Base-by-base conservation (phyloP, 2,113 vertebrate genomes). In the Crotalus horridus region DNA sequence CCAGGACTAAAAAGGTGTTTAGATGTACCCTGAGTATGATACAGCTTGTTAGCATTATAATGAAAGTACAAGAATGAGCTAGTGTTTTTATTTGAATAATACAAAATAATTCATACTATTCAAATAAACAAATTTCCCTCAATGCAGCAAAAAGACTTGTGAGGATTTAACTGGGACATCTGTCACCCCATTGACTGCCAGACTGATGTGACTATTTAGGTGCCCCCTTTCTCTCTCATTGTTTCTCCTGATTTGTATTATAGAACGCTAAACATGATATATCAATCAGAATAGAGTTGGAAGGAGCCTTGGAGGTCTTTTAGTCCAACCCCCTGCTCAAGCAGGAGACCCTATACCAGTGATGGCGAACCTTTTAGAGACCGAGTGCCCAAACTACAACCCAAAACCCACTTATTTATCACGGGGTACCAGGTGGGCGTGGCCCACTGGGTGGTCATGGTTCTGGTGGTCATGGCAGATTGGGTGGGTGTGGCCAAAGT, bases 141-240 rank as follows among this genome's bases (percentile, higher is more conserved):
- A 0, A 46, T 51, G 85, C 17, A 26, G 90, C 69, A 69, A 51
- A 93, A 92, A 93, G 3, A 81, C 17, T 21, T 97, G 96, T 97
- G 99, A 99, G 99, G 99, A 99, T 99, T 98, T 99, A 99, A 98
- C 98, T 99, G 98, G 98, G 93, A 96, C 95, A 96, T 97, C 96
- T 97, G 95, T 97, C 96, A 96, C 96, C 98, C 99, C 99, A 99
- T 98, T 99, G 98, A 99, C 99, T 98, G 98, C 99, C 99, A 99
- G 98, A 98, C 99, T 99, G 99, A 99, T 99, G 99, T 99, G 99
- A 98, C 98, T 99, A 99, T 98, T 98, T 98, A 97, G 98, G 98
- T 99, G 99, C 99, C 98, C 98, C 98, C 99, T 99, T 98, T 98
- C 98, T 99, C 99, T 98, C 98, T 99, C 99, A 99, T 98, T 97